These are phyloP conservation scores for Lumbricus terrestris DNA, from an alignment of 2,888 invertebrate species.

Conservation along the genomic window DNA sequence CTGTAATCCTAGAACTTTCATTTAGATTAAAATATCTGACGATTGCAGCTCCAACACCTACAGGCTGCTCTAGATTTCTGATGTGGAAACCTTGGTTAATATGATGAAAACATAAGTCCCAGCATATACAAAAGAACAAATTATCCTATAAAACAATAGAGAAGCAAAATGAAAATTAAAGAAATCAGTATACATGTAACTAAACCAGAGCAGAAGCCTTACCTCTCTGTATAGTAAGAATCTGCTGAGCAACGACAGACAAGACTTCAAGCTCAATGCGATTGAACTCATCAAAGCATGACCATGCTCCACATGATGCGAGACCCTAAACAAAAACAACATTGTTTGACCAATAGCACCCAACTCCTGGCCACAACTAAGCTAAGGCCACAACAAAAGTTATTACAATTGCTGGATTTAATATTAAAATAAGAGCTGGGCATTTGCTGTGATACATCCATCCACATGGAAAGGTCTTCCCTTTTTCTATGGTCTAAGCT, in stretches of 20 bases:
- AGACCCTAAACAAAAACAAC: slow-evolving; percentile 48
- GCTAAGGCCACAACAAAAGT: too few species aligned
- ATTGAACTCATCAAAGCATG: slow-evolving; percentile 83
- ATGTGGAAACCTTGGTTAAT: background rate
- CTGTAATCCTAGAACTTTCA: background rate
- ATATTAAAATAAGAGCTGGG: too few species aligned
- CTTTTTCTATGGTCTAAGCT: too few species aligned
- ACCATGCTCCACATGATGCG: slow-evolving; percentile 67
- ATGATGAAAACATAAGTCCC: too few species aligned
- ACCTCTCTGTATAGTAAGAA: slow-evolving; percentile 72
- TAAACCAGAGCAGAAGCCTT: slow-evolving; percentile 14
- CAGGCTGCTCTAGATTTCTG: background rate
- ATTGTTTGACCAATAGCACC: background rate
- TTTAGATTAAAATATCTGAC: background rate
- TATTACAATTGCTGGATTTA: too few species aligned
- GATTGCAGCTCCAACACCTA: background rate
- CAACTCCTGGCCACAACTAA: background rate
- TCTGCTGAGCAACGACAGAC: slow-evolving; percentile 78
- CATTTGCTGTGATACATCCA: too few species aligned
- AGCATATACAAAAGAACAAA: too few species aligned
- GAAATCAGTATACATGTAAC: background rate
- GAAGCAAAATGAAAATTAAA: background rate
- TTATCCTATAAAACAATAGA: too few species aligned
- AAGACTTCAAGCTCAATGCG: slow-evolving; percentile 79
- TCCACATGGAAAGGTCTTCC: too few species aligned